A percentile compares a stretch with the other conserved stretches of the same genome.
Conservation (phyloP, 1,140 invertebrate genomes). For the Drosophila elegans region DNA sequence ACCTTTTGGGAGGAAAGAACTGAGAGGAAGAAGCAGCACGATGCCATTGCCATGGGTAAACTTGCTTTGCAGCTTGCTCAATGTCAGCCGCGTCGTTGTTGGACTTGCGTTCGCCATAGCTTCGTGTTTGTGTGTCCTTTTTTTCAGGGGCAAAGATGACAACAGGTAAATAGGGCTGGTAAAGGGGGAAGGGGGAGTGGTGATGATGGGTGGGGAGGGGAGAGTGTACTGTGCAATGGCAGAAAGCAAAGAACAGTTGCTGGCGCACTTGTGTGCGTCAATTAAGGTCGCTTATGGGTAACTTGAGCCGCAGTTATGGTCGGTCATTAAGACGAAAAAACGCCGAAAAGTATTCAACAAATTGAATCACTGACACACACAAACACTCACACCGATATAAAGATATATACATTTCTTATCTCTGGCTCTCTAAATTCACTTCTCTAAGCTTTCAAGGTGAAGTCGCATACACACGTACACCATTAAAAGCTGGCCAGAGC, state of each 20-base stretch:
- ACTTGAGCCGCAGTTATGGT: conserved; percentile 52
- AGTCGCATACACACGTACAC: conserved; percentile 37
- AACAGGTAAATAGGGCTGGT: conserved; percentile 51
- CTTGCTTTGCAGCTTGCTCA: conserved; percentile 54
- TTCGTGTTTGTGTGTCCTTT: conserved; percentile 29
- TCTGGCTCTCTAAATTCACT: conserved; percentile 27
- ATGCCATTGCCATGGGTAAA: conserved; percentile 54
- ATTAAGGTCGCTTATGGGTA: conserved; percentile 64
- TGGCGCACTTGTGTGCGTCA: conserved; percentile 52
- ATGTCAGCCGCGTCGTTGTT: conserved; percentile 41
- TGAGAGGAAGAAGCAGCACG: conserved; percentile 11
- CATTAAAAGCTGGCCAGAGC: conserved; percentile 56
- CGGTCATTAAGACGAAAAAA: conserved; percentile 59
- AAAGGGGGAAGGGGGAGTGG: neutral
- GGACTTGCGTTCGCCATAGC: conserved; percentile 24
- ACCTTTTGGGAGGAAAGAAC: conserved; percentile 1
- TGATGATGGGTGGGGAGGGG: neutral
- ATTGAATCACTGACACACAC: conserved; percentile 43
- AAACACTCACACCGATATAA: conserved; percentile 14
- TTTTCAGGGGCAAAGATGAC: conserved; percentile 57
- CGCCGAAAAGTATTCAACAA: conserved; percentile 58
- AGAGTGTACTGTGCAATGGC: conserved; percentile 9
- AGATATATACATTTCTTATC: conserved; percentile 36
- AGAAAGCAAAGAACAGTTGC: conserved; percentile 17
- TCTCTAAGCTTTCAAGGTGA: conserved; percentile 45